Evolutionary conservation across 2,888 invertebrate genomes (phyloP), one percentile per base, ranked within the genome.

Genomic region (Opisthograptis luteolata): DNA sequence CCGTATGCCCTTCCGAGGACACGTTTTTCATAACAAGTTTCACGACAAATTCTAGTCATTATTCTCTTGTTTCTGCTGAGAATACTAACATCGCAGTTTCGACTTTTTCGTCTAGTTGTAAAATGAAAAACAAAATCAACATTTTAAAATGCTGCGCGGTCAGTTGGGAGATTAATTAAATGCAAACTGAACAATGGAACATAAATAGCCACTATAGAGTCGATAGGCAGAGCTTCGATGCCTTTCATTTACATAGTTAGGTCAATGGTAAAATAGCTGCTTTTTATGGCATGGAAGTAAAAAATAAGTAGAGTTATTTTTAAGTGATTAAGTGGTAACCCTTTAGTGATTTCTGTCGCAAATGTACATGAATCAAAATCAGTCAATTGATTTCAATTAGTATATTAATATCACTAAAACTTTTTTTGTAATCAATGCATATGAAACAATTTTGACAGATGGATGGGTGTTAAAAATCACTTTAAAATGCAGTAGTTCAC

Each of bases 181-280:
- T 41, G 56, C 50, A 53, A 54, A 58, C 52, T 12, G 36, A 37
- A 37, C 27, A 46, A 51, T n/a, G n/a, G n/a, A n/a, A n/a, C 28
- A 47, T 42, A 51, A 44, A 50, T 47, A 51, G 44, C 22, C 28
- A 19, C n/a, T n/a, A n/a, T n/a, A n/a, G n/a, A n/a, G n/a, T n/a
- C n/a, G n/a, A n/a, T 9, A 37, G 27, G 14, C 15, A 36, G 36
- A 15, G 50, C 20, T 35, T 19, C 28, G 37, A 25, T 14, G 24
- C 22, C 20, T 17, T 47, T 37, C 28, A 48, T 52, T 58, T 46
- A 30, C 37, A 19, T 14, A 41, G 28, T 40, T 44, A 24, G 40
- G 44, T 50, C 41, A 47, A 27, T 30, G 4, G 17, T 42, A 44
- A 39, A 44, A 40, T 27, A 15, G 12, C 3, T 28, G 13, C 19